Evolutionary conservation across 2,113 vertebrate species (phyloP).

Genomic region (Aythya baeri): DNA sequence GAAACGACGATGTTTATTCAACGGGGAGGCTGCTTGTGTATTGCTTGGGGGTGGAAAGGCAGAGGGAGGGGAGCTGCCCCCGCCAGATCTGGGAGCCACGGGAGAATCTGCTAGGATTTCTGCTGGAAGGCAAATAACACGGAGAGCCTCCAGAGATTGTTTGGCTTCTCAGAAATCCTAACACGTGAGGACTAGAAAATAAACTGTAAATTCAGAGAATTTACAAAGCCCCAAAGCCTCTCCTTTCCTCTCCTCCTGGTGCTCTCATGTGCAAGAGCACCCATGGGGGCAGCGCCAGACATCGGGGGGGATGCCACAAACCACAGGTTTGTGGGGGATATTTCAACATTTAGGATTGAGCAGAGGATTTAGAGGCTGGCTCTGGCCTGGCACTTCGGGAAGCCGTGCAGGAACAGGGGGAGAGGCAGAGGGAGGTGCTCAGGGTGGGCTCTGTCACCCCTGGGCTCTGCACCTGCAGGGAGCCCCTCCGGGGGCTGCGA

Average conservation of each 20-base stretch:
- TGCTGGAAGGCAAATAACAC: constrained; percentile 26
- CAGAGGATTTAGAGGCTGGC: neutral
- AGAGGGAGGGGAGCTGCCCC: neutral
- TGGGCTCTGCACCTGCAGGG: neutral
- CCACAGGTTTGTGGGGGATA: neutral
- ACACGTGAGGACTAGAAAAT: constrained; percentile 21
- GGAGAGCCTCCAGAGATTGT: constrained; percentile 1
- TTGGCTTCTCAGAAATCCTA: constrained; percentile 36
- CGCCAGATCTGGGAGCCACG: neutral
- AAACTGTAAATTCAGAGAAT: neutral
- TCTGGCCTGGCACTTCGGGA: neutral
- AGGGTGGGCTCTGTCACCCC: too few relatives aligned
- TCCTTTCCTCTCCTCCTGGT: neutral
- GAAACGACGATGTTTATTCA: neutral
- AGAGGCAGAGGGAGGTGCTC: neutral
- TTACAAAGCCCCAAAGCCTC: neutral
- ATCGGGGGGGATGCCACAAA: neutral
- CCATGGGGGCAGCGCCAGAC: neutral
- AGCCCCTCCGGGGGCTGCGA: fast-evolving
- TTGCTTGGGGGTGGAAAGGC: neutral
- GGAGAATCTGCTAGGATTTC: constrained; percentile 6
- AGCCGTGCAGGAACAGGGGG: neutral
- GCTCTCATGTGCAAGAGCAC: neutral
- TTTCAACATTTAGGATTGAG: neutral
- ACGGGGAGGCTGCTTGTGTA: neutral